These are phyloP conservation scores for Dufourea novaeangliae DNA, from an alignment of 1,140 invertebrate species.

Conservation along the genomic window DNA sequence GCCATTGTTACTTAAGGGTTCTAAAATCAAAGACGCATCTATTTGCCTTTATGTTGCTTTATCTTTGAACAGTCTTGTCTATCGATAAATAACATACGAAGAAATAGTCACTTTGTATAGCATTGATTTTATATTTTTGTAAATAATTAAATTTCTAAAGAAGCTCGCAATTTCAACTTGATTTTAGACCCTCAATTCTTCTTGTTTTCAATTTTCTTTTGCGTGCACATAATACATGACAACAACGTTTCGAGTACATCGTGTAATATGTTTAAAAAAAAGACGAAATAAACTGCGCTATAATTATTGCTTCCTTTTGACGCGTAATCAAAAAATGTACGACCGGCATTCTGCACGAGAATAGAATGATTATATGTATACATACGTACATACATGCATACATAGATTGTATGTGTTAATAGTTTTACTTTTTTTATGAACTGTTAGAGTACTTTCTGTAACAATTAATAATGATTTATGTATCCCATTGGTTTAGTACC, in stretches of 20 bases:
- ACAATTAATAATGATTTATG: conserved; percentile 52
- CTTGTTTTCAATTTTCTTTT: not conserved
- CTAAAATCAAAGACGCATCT: conserved; percentile 64
- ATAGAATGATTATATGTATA: conserved; percentile 50
- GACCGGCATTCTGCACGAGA: conserved; percentile 55
- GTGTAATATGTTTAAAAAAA: conserved; percentile 49
- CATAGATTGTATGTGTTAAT: conserved; percentile 59
- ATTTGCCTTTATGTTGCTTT: conserved; percentile 47
- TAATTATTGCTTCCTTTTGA: conserved; percentile 52
- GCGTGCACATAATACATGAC: conserved; percentile 30
- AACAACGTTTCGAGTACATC: conserved; percentile 26
- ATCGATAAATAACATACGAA: conserved; percentile 53
- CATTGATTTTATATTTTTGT: conserved; percentile 64
- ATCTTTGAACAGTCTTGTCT: conserved; percentile 36
- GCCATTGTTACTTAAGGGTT: conserved; percentile 70
- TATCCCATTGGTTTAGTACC: conserved; percentile 62
- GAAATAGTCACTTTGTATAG: conserved; percentile 61
- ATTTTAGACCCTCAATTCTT: conserved; percentile 62
- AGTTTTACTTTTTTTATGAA: conserved; percentile 53
- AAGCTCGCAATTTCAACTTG: conserved; percentile 45
- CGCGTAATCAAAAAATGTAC: conserved; percentile 51
- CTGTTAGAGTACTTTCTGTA: conserved; percentile 52
- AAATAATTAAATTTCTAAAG: conserved; percentile 59
- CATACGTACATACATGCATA: conserved; percentile 43
- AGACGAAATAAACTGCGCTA: conserved; percentile 43